phyloP scores from a whole-genome alignment of 2,797 vertebrate genomes.

The Eulemur albifrons region DNA sequence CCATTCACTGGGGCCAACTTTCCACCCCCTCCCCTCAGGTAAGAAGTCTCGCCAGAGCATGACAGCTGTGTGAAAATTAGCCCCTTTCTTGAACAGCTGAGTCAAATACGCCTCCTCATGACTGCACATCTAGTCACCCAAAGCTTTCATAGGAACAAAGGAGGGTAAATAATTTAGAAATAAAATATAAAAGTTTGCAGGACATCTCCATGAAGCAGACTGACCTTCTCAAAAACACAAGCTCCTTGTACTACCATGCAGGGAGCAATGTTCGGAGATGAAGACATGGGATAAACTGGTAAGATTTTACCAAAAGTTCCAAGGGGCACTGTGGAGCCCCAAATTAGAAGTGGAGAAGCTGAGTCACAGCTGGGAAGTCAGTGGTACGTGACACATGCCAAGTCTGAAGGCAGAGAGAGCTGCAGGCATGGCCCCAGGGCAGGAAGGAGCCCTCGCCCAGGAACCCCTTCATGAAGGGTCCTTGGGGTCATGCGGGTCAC shows the following conservation, averaged over 20 bases:
- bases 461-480: background rate
- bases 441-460: background rate
- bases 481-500: background rate
- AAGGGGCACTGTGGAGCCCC: background rate
- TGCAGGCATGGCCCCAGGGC: fast-evolving
- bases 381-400: background rate
- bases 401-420: background rate
- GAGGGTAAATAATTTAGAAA: fast-evolving
- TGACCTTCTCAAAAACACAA: background rate
- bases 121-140: fast-evolving
- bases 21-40: background rate
- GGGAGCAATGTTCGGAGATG: fast-evolving
- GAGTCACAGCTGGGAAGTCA: background rate
- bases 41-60: background rate
- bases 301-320: background rate
- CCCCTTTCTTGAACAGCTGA: background rate
- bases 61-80: background rate
- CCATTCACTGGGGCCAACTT: background rate
- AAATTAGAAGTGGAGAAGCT: background rate
- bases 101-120: background rate
- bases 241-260: fast-evolving
- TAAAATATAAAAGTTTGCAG: fast-evolving
- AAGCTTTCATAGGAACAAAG: fast-evolving
- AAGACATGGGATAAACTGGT: fast-evolving
- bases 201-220: background rate